These are phyloP conservation scores for Rattus rattus DNA, from an alignment of 2,113 vertebrate species.

Conservation along the genomic window DNA sequence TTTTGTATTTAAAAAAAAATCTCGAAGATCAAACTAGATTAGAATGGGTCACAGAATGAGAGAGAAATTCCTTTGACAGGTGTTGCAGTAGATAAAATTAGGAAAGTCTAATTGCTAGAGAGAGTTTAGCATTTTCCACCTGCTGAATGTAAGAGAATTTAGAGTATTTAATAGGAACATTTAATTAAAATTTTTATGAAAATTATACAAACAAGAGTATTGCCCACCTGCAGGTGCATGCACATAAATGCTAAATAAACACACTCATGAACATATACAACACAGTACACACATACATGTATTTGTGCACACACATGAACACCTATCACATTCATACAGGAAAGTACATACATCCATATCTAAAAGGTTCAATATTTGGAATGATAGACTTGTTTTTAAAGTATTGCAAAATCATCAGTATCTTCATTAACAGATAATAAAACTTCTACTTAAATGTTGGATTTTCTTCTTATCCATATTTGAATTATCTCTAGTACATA, in stretches of 20 bases:
- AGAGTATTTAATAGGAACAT: background rate
- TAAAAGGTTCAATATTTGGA: background rate
- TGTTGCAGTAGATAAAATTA: background rate
- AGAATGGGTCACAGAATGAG: background rate
- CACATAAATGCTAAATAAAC: background rate
- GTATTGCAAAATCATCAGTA: background rate
- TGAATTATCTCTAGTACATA: background rate
- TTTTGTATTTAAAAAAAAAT: background rate
- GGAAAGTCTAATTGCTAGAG: background rate
- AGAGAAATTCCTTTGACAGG: background rate
- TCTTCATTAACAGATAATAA: background rate
- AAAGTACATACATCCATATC: background rate
- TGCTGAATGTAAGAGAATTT: background rate
- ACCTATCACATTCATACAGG: background rate
- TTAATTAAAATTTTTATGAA: slow-evolving; percentile 2
- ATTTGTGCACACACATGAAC: background rate
- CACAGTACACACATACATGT: background rate
- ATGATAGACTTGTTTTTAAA: background rate
- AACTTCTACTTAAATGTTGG: background rate
- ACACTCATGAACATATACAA: background rate
- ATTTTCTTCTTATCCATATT: background rate
- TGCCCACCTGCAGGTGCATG: background rate
- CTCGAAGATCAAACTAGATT: background rate
- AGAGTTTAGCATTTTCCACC: background rate
- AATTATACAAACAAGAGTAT: background rate